A percentile compares a stretch with the other conserved stretches of the same genome.
Conservation (phyloP, 2,113 vertebrate genomes). For the Coptodon rendalli region DNA sequence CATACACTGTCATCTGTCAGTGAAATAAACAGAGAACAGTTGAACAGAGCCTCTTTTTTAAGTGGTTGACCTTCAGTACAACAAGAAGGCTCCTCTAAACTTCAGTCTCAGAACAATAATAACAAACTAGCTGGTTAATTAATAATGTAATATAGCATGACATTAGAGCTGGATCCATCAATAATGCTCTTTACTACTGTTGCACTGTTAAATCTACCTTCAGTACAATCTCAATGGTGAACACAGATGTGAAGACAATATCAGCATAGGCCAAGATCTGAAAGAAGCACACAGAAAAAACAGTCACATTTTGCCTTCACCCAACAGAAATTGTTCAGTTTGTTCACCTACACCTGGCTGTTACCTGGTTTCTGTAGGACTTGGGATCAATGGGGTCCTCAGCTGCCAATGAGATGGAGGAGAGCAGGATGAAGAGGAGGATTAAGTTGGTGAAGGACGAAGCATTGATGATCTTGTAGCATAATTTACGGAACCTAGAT, state of each 20-base stretch:
- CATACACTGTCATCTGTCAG: constrained; percentile 90
- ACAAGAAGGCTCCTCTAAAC: background rate
- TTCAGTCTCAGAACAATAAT: background rate
- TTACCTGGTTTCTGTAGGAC: constrained; percentile 90
- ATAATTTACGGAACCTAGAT: constrained; percentile 85
- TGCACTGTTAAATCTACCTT: constrained; percentile 76
- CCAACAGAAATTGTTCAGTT: fast-evolving
- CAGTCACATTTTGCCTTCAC: background rate
- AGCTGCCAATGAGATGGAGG: constrained; percentile 93
- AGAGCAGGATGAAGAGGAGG: constrained; percentile 95
- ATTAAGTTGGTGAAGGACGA: constrained; percentile 98
- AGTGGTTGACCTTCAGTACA: background rate
- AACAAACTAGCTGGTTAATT: background rate
- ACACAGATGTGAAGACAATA: constrained; percentile 90
- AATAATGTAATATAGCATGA: background rate
- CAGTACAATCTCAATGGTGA: constrained; percentile 93
- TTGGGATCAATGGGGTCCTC: constrained; percentile 92
- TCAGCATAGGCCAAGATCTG: constrained; percentile 93
- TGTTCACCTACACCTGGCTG: fast-evolving
- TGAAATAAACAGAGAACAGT: background rate
- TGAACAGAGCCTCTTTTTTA: background rate
- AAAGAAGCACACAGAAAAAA: background rate
- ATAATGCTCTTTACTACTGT: background rate
- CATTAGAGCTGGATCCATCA: background rate
- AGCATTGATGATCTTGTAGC: constrained; percentile 91